Percentiles rank a stretch among this genome's conserved stretches.
phyloP scores from a whole-genome alignment of 2,113 vertebrate genomes.

The Dasyornis broadbenti region DNA sequence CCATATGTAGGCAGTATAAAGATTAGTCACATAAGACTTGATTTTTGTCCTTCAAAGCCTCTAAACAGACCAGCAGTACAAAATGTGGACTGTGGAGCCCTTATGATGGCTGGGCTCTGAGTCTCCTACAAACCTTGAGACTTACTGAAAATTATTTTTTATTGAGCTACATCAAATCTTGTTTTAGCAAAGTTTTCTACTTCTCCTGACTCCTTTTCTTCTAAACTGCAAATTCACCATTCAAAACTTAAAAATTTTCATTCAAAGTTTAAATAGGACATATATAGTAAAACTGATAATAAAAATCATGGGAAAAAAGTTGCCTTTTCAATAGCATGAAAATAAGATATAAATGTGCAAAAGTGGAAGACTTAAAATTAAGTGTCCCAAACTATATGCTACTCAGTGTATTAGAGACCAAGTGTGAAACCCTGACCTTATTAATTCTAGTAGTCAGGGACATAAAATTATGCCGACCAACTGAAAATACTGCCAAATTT shows the following conservation, averaged over 20 bases:
- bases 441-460: neutral
- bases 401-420: neutral
- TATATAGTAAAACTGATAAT: neutral
- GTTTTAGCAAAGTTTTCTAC: neutral
- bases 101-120: neutral
- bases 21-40: neutral
- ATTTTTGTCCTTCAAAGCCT: conserved; percentile 18
- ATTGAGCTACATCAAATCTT: neutral
- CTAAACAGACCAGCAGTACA: neutral
- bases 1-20: neutral
- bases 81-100: neutral
- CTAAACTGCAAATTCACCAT: neutral
- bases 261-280: neutral
- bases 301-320: neutral
- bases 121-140: neutral
- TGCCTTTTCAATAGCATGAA: neutral
- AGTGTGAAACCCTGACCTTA: neutral
- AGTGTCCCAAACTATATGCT: neutral
- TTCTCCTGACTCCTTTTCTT: neutral
- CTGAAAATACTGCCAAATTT: neutral
- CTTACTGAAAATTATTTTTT: neutral
- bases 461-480: neutral
- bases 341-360: neutral
- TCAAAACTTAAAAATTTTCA: too few species aligned
- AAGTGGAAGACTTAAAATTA: neutral